A percentile compares a stretch with the other conserved stretches of the same genome.
phyloP scores from a whole-genome alignment of 92 coral and sea anemone genomes.

The Metridium senile region DNA sequence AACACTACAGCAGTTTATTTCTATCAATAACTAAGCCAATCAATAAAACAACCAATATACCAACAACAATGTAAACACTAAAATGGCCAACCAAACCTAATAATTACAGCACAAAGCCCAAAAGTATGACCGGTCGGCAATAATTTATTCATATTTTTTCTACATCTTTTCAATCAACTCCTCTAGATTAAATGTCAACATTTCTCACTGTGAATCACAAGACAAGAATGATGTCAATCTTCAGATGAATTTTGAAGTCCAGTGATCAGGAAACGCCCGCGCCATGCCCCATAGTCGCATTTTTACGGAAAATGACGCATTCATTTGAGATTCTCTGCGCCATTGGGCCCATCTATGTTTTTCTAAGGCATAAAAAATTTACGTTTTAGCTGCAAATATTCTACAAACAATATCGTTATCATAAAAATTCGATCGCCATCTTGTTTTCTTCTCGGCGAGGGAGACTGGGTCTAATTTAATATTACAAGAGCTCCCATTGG shows the following conservation, averaged over 20 bases:
- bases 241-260: no score
- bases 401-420: not conserved
- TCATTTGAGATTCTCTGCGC: constrained; percentile 5
- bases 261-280: constrained; percentile 23
- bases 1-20: not conserved
- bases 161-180: no score
- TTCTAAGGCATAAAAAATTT: not conserved
- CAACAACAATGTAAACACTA: no score
- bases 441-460: constrained; percentile 3
- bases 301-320: constrained; percentile 22
- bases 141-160: no score
- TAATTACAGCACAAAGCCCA: no score
- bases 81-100: no score
- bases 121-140: no score
- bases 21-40: not conserved
- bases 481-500: constrained; percentile 14
- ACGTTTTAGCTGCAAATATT: constrained; percentile 15
- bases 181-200: no score
- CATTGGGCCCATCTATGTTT: constrained; percentile 26
- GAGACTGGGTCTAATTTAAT: constrained; percentile 11
- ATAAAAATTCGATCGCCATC: constrained; percentile 16
- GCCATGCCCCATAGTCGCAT: constrained; percentile 24
- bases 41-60: not conserved
- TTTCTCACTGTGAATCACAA: no score
- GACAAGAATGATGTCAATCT: no score